phyloP scores from a whole-genome alignment of 2,113 vertebrate genomes.

The Leptocoma aspasia region DNA sequence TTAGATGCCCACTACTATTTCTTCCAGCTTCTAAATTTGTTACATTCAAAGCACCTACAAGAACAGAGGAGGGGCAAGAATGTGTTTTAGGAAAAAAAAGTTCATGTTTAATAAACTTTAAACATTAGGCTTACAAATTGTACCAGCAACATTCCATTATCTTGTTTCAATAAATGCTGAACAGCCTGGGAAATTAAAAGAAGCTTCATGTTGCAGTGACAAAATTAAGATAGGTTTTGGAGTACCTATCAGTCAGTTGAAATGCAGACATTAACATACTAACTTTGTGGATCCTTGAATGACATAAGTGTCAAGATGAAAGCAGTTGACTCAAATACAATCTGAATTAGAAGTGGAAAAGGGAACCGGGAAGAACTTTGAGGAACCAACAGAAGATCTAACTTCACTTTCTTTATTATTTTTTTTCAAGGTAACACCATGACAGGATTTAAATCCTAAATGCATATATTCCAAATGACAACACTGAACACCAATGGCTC shows the following conservation, averaged over 20 bases:
- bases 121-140: background rate
- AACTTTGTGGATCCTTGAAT: conserved; percentile 4
- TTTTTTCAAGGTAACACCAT: background rate
- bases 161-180: background rate
- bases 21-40: background rate
- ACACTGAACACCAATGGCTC: background rate
- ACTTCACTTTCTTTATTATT: background rate
- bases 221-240: conserved; percentile 30
- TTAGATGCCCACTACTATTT: background rate
- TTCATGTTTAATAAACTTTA: background rate
- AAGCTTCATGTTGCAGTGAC: background rate
- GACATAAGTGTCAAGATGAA: conserved; percentile 29
- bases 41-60: background rate
- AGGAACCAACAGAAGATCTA: background rate
- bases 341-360: conserved; percentile 12
- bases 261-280: background rate
- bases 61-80: background rate
- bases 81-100: background rate
- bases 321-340: conserved; percentile 37
- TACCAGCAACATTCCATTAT: background rate
- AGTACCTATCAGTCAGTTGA: background rate
- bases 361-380: background rate
- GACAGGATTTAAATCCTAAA: background rate
- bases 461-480: background rate
- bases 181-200: conserved; percentile 4